Percentiles rank a stretch among this genome's conserved stretches.
Conservation (phyloP, 1,140 invertebrate species). For the Panagrolaimus sp. region DNA sequence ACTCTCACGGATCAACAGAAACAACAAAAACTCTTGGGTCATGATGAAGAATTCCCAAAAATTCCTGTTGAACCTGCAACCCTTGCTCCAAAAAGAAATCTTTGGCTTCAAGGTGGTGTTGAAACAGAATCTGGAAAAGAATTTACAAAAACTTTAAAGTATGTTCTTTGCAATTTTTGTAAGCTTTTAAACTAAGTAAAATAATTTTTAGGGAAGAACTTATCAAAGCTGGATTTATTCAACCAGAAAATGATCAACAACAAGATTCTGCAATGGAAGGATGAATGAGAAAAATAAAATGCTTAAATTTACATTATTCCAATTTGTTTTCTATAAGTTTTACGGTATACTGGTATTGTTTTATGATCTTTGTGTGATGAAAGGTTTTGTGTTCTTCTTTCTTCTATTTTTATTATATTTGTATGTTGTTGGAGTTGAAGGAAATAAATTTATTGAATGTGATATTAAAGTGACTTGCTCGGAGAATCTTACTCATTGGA, state of each 20-base stretch:
- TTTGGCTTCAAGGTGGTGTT: conserved; percentile 4
- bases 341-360: too few species aligned
- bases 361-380: too few species aligned
- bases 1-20: background rate
- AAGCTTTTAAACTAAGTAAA: background rate
- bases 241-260: background rate
- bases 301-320: too few species aligned
- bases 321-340: too few species aligned
- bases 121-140: conserved; percentile 8
- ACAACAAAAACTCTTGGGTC: background rate
- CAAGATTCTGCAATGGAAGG: background rate
- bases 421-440: too few species aligned
- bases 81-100: background rate
- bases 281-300: background rate
- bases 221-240: background rate
- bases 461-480: too few species aligned
- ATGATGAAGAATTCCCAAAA: conserved; percentile 14
- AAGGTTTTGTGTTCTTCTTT: too few species aligned
- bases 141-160: conserved; percentile 9
- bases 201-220: conserved; percentile 10
- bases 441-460: too few species aligned
- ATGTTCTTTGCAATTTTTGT: background rate
- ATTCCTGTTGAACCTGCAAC: conserved; percentile 9
- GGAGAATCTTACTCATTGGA: too few species aligned
- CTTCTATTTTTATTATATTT: too few species aligned